A percentile compares a stretch with the other conserved stretches of the same genome.
phyloP scores from a whole-genome alignment of 2,888 invertebrate species.

The Athetis lepigone region DNA sequence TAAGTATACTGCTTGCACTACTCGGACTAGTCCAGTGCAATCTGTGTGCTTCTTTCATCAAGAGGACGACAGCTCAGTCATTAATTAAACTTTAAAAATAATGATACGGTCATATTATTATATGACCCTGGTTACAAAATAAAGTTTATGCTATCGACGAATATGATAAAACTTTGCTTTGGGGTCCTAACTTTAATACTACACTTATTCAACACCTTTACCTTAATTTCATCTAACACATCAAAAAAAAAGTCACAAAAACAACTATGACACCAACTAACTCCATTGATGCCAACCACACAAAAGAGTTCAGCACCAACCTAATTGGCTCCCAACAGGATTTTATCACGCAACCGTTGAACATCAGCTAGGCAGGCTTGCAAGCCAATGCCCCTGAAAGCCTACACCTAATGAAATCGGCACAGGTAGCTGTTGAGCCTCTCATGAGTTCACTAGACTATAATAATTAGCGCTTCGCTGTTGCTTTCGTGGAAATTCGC shows the following conservation, averaged over 20 bases:
- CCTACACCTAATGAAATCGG: slow-evolving; percentile 57
- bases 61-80: too few relatives aligned
- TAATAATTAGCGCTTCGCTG: slow-evolving; percentile 83
- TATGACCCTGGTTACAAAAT: too few relatives aligned
- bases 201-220: background rate
- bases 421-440: slow-evolving; percentile 64
- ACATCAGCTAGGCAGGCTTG: slow-evolving; percentile 23
- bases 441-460: slow-evolving; percentile 85
- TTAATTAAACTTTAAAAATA: too few relatives aligned
- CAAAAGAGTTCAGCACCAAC: slow-evolving; percentile 10
- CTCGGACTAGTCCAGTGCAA: too few relatives aligned
- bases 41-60: too few relatives aligned
- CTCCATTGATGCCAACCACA: slow-evolving; percentile 6
- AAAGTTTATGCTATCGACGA: too few relatives aligned
- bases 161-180: background rate
- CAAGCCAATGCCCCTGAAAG: slow-evolving; percentile 46
- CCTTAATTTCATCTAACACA: background rate
- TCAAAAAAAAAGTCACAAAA: background rate
- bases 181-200: too few relatives aligned
- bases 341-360: slow-evolving; percentile 38
- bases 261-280: background rate
- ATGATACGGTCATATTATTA: too few relatives aligned
- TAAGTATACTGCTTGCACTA: too few relatives aligned
- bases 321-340: slow-evolving; percentile 31
- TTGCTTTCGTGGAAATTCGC: slow-evolving; percentile 63